Base-by-base conservation (phyloP, 2,888 invertebrate species). In the Euzetes globulus region DNA sequence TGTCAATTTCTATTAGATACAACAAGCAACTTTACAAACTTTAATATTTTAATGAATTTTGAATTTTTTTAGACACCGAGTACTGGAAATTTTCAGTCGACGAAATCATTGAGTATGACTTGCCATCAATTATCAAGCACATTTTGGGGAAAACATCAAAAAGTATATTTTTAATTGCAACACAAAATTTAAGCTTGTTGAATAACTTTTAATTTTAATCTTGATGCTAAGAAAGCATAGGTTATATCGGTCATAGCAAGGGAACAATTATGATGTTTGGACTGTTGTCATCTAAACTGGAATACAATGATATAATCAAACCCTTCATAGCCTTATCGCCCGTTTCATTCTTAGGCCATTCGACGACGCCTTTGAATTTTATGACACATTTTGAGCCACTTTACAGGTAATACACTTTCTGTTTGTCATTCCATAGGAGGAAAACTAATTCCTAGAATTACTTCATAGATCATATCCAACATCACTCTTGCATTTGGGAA, bases 251-350 rank as follows among this genome's bases (percentile, higher is more conserved):
- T 45, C 75, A 75, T 37, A 70, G 68, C 9, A 75, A 75, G 52
- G 75, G 75, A 7, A 75, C 76, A n/a, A n/a, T 41, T 15, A 74
- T 75, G 68, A 74, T 73, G 73, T 74, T 75, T 52, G 74, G 52
- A 13, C 41, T 75, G 9, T n/a, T 75, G 13, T 19, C 75, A 1
- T 65, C 55, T 25, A 27, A 63, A 22, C 75, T 33, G 1, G 37
- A 75, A 37, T 75, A 75, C 19, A 22, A 50, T 4, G n/a, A 75
- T 19, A 11, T 70, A 1, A 37, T 75, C 33, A 60, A 75, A 25
- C 75, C 75, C 11, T 70, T 70, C 27, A 72, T 75, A 47, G 75
- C 75, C 9, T 37, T 75, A 33, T 55, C 75, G 1, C 75, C 75
- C 19, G 68, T 75, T 6, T 33, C 65, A 22, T 75, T 52, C 27